Conservation (phyloP, 2,888 invertebrate genomes). For the Lydus trimaculatus region DNA sequence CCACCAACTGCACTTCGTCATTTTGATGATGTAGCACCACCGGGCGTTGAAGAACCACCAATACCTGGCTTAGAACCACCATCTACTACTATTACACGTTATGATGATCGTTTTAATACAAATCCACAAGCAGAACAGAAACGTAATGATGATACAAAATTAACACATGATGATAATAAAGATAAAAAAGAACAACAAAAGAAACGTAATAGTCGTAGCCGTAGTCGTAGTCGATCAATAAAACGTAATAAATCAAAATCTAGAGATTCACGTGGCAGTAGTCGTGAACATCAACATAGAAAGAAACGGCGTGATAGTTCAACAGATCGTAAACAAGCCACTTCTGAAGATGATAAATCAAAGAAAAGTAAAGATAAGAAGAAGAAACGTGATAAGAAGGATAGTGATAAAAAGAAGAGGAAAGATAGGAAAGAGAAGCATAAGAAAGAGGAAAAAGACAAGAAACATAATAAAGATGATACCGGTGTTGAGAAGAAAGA, state of each 20-base stretch:
- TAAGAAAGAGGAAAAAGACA: slow-evolving; percentile 54
- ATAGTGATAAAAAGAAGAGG: slow-evolving; percentile 58
- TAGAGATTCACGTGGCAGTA: slow-evolving; percentile 48
- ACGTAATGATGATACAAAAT: slow-evolving; percentile 9
- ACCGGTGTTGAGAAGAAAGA: slow-evolving; percentile 54
- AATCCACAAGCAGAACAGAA: slow-evolving; percentile 32
- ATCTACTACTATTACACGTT: slow-evolving; percentile 1
- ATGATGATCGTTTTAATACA: slow-evolving; percentile 17
- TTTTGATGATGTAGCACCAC: slow-evolving; percentile 67
- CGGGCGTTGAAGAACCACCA: slow-evolving; percentile 70
- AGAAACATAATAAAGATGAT: slow-evolving; percentile 51
- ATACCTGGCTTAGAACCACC: slow-evolving; percentile 66
- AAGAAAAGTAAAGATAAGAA: slow-evolving; percentile 63
- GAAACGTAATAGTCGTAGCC: slow-evolving; percentile 40
- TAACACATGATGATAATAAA: slow-evolving; percentile 18
- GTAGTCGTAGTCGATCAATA: slow-evolving; percentile 33
- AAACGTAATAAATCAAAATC: slow-evolving; percentile 59
- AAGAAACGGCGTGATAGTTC: slow-evolving; percentile 50
- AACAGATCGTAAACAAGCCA: slow-evolving; percentile 49
- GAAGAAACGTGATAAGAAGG: slow-evolving; percentile 65
- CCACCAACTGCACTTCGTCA: slow-evolving; percentile 45
- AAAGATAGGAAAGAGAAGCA: slow-evolving; percentile 60
- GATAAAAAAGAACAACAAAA: slow-evolving; percentile 26
- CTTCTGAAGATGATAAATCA: slow-evolving; percentile 56
- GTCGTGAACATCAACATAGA: slow-evolving; percentile 54